Evolutionary conservation across 1,140 invertebrate genomes (phyloP).

Genomic region (Calycopis cecrops): DNA sequence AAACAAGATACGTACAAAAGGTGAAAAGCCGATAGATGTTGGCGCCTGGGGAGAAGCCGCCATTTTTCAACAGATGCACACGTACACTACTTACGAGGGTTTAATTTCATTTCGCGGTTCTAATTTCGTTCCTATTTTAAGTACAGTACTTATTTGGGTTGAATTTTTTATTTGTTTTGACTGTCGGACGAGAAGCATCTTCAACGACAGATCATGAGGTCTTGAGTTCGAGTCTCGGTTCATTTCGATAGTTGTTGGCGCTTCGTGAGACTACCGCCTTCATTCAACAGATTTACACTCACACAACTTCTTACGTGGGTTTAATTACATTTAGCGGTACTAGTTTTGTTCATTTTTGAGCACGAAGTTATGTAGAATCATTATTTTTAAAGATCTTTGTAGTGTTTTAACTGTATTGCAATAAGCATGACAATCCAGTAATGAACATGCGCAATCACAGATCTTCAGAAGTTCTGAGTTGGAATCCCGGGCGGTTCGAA

Average conservation of each 20-base stretch:
- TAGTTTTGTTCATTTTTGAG: not conserved
- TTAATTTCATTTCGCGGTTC: slow-evolving; percentile 26
- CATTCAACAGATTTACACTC: slow-evolving; percentile 22
- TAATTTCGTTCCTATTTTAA: too few species aligned
- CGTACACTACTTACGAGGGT: slow-evolving; percentile 28
- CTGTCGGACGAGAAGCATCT: too few species aligned
- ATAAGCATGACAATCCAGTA: too few species aligned
- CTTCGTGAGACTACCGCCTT: slow-evolving; percentile 19
- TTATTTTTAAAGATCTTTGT: too few species aligned
- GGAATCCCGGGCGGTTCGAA: too few species aligned
- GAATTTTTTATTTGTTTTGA: too few species aligned
- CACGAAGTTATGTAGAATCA: not conserved
- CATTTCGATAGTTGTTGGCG: slow-evolving; percentile 24
- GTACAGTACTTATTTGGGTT: too few species aligned
- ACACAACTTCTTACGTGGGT: slow-evolving; percentile 28
- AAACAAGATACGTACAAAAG: slow-evolving; percentile 16
- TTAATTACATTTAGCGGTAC: slow-evolving; percentile 25
- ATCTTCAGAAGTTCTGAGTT: too few species aligned
- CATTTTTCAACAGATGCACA: slow-evolving; percentile 22
- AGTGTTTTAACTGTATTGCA: too few species aligned
- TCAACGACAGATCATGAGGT: too few species aligned
- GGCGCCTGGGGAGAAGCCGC: slow-evolving; percentile 19
- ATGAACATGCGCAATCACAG: too few species aligned
- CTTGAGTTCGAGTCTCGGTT: too few species aligned
- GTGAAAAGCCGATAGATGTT: slow-evolving; percentile 26